Evolutionary conservation across 2,113 vertebrate species (phyloP).

Genomic region (Bungarus multicinctus): DNA sequence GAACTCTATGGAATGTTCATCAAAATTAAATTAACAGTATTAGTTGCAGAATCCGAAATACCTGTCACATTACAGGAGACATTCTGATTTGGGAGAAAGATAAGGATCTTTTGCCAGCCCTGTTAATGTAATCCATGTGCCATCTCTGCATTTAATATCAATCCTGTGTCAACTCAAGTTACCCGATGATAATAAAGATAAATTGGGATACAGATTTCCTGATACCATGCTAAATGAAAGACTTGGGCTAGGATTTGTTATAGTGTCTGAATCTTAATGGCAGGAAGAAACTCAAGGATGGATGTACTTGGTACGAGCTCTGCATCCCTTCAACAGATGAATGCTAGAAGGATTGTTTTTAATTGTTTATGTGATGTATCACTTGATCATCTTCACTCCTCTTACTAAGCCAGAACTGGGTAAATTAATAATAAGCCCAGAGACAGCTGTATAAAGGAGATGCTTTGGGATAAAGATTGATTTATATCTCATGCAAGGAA

Average conservation of each 20-base stretch:
- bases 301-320: conserved; percentile 43
- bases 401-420: conserved; percentile 37
- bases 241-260: conserved; percentile 59
- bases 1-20: conserved; percentile 4
- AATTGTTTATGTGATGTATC: conserved; percentile 70
- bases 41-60: not conserved
- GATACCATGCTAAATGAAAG: conserved; percentile 50
- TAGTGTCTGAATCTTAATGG: conserved; percentile 53
- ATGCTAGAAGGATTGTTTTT: conserved; percentile 57
- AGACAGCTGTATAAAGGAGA: conserved; percentile 33
- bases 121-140: conserved; percentile 50
- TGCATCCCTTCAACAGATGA: conserved; percentile 56
- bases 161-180: conserved; percentile 39
- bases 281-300: conserved; percentile 60
- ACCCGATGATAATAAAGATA: conserved; percentile 65
- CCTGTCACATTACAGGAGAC: conserved; percentile 34
- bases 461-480: conserved; percentile 56
- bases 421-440: conserved; percentile 67
- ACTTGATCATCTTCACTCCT: conserved; percentile 53
- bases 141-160: conserved; percentile 51
- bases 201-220: conserved; percentile 49
- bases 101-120: conserved; percentile 22
- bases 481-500: conserved; percentile 57
- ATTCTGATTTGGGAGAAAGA: not conserved
- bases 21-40: conserved; percentile 9